These are phyloP conservation scores for Gallinago stenura DNA, from an alignment of 2,797 vertebrate species.

Conservation along the genomic window DNA sequence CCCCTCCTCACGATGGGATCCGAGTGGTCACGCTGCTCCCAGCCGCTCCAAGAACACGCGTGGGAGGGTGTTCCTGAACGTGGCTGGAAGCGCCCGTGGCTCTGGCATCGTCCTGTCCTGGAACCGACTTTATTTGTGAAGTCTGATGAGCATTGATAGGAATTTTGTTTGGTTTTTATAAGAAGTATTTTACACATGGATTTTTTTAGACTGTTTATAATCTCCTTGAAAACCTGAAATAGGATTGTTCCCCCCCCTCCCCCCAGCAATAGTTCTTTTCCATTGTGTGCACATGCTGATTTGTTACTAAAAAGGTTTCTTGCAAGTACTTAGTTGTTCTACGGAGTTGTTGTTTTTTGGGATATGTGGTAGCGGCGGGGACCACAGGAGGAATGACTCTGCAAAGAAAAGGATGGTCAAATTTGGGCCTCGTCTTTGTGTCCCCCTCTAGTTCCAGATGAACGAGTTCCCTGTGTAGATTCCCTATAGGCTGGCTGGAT, in stretches of 20 bases:
- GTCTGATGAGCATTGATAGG: slow-evolving; percentile 28
- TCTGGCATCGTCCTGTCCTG: not conserved
- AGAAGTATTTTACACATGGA: slow-evolving; percentile 70
- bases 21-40: rapidly evolving
- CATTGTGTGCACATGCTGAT: slow-evolving; percentile 67
- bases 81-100: not conserved
- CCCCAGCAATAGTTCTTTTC: slow-evolving; percentile 60
- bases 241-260: slow-evolving; percentile 35
- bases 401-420: not conserved
- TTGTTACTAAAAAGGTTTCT: slow-evolving; percentile 69
- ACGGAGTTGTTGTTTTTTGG: slow-evolving; percentile 57
- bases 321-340: slow-evolving; percentile 72
- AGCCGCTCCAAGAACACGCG: rapidly evolving
- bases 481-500: slow-evolving; percentile 55
- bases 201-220: slow-evolving; percentile 73
- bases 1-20: not conserved
- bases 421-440: slow-evolving; percentile 10
- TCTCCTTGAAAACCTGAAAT: slow-evolving; percentile 39
- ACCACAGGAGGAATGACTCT: slow-evolving; percentile 45
- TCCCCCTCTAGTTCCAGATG: not conserved
- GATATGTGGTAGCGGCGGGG: slow-evolving; percentile 41
- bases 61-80: not conserved
- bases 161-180: slow-evolving; percentile 66
- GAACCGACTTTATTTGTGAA: slow-evolving; percentile 5
- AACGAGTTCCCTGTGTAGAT: slow-evolving; percentile 56